These are phyloP conservation scores for Matsumyia berberina DNA, from an alignment of 2,888 invertebrate genomes.

Conservation along the genomic window DNA sequence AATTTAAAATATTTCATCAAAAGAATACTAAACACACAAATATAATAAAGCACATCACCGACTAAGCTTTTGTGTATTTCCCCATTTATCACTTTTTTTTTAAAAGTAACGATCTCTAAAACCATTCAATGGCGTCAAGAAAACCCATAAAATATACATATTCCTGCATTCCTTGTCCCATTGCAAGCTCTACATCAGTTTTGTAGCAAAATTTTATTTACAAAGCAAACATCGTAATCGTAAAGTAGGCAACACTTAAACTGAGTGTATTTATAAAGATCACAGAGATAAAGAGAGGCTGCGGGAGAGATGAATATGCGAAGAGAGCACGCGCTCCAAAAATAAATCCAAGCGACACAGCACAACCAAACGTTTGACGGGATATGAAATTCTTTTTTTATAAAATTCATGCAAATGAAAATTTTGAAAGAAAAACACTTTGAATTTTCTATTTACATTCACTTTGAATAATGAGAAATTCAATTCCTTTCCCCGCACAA, in stretches of 20 bases:
- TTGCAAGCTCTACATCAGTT: background rate
- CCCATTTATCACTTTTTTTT: conserved; percentile 6
- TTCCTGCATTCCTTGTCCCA: background rate
- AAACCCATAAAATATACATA: background rate
- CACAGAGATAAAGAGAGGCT: conserved; percentile 28
- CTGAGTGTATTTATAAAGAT: conserved; percentile 62
- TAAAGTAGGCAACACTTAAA: conserved; percentile 39
- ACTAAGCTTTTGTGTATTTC: background rate
- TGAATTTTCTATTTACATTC: conserved; percentile 20
- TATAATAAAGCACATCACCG: too few species aligned
- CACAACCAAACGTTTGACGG: conserved; percentile 23
- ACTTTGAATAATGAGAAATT: background rate
- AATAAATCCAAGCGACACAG: conserved; percentile 69
- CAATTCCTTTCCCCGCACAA: background rate
- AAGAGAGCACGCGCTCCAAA: conserved; percentile 65
- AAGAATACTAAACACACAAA: too few species aligned
- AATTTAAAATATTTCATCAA: too few species aligned
- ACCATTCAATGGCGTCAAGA: conserved; percentile 3
- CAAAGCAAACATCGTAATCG: background rate
- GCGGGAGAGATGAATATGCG: conserved; percentile 25
- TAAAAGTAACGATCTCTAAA: background rate
- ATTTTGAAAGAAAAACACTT: conserved; percentile 29
- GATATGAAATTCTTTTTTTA: conserved; percentile 24
- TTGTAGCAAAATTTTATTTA: background rate
- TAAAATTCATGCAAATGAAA: conserved; percentile 9